Evolutionary conservation across 2,113 vertebrate genomes (phyloP), one percentile per base, ranked within the genome.

Genomic region (Elanoides forficatus): DNA sequence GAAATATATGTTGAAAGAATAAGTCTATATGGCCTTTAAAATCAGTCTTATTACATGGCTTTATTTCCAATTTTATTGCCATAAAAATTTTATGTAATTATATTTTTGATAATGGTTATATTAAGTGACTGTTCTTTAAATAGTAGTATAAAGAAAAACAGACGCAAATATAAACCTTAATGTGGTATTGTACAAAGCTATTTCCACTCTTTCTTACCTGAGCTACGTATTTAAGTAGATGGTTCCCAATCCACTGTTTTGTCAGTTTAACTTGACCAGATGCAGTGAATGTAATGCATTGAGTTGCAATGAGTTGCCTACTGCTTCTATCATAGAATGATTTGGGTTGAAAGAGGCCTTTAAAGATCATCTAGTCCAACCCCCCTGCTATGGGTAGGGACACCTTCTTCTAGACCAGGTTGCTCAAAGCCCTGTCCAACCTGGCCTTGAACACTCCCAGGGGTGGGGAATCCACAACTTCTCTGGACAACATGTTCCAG

Each of bases 381-480:
- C 0, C 6, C 11, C 11, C 40, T 23, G 29, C 38, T 29, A 10
- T 15, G 13, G 14, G 11, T 2, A 10, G 22, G 22, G 6, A 11
- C 4, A 13, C 18, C 16, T 79, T 78, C 48, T 25, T 9, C 21
- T 56, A 47, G 42, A 27, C 2, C 4, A 10, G 27, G 15, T 40
- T 70, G 50, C 43, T 40, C 43, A 40, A 32, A 86, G 40, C 13
- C n/a, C 6, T 13, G 10, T 55, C 43, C 43, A 73, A 0, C 38
- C 22, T 43, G 16, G 19, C 27, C 15, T 67, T 63, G 48, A 68
- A 5, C 17, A 23, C 34, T 66, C 22, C 23, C 26, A 42, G 30
- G 30, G 23, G 5, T 58, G 60, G 26, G 43, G 11, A 21, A 65
- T 13, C n/a, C 38, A 43, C 50, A 76, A 2, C 29, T 66, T 66